Conservation (phyloP, 2,113 vertebrate species). For the Hucho hucho region DNA sequence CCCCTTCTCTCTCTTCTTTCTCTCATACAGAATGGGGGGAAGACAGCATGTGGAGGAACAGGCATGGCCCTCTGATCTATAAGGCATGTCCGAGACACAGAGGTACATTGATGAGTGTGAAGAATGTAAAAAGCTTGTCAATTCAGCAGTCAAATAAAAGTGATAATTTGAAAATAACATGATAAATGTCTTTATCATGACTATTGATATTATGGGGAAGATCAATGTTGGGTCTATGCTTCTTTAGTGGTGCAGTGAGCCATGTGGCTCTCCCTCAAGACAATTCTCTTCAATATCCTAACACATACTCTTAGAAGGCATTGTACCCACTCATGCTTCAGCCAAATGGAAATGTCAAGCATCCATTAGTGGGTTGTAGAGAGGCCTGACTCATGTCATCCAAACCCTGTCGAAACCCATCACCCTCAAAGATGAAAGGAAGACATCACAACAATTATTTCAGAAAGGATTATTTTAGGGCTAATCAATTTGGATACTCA, state of each 20-base stretch:
- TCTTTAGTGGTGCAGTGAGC: not conserved
- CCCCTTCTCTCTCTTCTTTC: not conserved
- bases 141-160: not conserved
- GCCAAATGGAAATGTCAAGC: slow-evolving; percentile 19
- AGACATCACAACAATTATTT: not conserved
- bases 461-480: too few relatives aligned
- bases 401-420: not conserved
- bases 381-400: slow-evolving; percentile 9
- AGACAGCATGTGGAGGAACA: slow-evolving; percentile 30
- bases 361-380: slow-evolving; percentile 23
- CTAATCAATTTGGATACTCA: not conserved
- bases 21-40: slow-evolving; percentile 35
- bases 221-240: not conserved
- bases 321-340: not conserved
- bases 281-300: too few relatives aligned
- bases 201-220: not conserved
- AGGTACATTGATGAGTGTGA: slow-evolving; percentile 12
- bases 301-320: too few relatives aligned
- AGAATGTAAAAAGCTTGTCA: not conserved
- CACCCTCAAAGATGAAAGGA: not conserved
- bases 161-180: not conserved
- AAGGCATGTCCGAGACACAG: slow-evolving; percentile 33
- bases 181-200: not conserved
- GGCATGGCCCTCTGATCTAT: slow-evolving; percentile 40
- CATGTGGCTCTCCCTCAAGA: too few relatives aligned